phyloP scores from a whole-genome alignment of 2,113 vertebrate genomes.

The Pagrus major region DNA sequence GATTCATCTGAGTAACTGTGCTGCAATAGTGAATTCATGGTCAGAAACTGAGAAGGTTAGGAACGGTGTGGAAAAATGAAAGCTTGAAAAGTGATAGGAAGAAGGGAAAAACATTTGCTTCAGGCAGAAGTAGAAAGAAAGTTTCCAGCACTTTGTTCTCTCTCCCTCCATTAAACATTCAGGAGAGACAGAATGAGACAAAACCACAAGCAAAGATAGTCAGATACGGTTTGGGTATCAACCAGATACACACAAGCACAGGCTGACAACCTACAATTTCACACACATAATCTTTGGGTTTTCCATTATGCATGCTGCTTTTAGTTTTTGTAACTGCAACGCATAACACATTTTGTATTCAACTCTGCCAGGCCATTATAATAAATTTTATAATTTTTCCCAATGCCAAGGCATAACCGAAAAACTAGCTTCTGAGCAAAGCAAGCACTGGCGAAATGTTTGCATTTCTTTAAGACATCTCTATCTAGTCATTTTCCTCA shows the following conservation, averaged over 20 bases:
- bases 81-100: constrained; percentile 24
- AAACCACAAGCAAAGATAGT: constrained; percentile 34
- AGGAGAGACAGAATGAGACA: constrained; percentile 45
- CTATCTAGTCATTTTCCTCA: constrained; percentile 5
- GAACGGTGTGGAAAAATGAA: constrained; percentile 39
- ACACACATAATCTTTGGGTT: background rate
- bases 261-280: constrained; percentile 3
- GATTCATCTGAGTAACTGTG: constrained; percentile 5
- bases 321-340: background rate
- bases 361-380: background rate
- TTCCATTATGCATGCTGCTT: constrained; percentile 7
- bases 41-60: constrained; percentile 22
- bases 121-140: constrained; percentile 25
- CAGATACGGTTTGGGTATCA: constrained; percentile 10
- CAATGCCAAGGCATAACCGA: background rate
- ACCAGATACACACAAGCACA: background rate
- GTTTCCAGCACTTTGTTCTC: constrained; percentile 50
- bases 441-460: constrained; percentile 16
- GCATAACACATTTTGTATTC: background rate
- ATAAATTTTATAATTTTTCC: constrained; percentile 12
- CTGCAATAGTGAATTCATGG: constrained; percentile 22
- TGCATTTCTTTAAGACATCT: constrained; percentile 5
- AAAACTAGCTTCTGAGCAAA: constrained; percentile 10
- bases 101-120: constrained; percentile 35
- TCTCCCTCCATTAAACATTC: constrained; percentile 47